phyloP scores from a whole-genome alignment of 2,113 vertebrate species.

The Chrysemys picta region DNA sequence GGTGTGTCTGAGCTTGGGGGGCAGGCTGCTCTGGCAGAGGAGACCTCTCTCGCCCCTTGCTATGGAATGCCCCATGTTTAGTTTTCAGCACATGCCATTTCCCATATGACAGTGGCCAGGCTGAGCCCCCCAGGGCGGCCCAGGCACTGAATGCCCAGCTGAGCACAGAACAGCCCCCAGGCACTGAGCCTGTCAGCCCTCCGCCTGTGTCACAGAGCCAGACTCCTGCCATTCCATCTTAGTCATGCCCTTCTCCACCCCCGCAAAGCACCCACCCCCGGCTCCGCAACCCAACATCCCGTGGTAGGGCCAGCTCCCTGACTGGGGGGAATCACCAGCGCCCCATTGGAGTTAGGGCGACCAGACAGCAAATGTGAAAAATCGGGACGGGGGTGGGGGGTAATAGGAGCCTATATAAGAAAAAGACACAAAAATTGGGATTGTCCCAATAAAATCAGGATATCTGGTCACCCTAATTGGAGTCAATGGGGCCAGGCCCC shows the following conservation, averaged over 20 bases:
- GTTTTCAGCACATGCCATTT: neutral
- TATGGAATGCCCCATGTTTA: neutral
- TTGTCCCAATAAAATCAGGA: too few relatives aligned
- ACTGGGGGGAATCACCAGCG: neutral
- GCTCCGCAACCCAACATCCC: neutral
- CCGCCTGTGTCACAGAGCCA: neutral
- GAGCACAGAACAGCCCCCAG: neutral
- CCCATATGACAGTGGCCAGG: neutral
- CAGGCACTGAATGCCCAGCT: neutral
- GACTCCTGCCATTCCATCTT: neutral
- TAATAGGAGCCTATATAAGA: too few relatives aligned
- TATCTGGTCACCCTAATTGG: neutral
- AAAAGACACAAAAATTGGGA: too few relatives aligned
- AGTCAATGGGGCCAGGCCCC: too few relatives aligned
- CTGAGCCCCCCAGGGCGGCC: neutral
- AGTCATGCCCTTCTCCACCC: neutral
- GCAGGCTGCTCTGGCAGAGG: neutral
- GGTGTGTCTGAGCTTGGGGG: too few relatives aligned
- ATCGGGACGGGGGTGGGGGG: too few relatives aligned
- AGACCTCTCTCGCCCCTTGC: neutral
- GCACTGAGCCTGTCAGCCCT: neutral
- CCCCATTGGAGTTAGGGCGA: neutral
- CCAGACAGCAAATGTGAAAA: too few relatives aligned
- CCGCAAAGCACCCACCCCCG: neutral
- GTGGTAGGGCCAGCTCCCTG: too few relatives aligned